phyloP scores from a whole-genome alignment of 2,888 invertebrate genomes.

The Drymonia ruficornis region DNA sequence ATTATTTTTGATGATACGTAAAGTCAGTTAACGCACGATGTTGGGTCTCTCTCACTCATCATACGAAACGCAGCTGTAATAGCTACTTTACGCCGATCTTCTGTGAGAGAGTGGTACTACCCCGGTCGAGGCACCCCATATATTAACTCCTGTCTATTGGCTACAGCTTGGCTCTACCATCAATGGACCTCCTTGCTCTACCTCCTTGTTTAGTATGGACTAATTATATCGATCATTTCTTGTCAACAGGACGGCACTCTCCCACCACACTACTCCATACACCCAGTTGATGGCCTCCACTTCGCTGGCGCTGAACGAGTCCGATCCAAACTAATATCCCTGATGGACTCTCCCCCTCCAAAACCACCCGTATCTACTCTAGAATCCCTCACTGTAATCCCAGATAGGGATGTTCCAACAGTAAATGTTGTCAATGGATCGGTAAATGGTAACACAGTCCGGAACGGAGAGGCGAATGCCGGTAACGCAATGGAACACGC shows the following conservation, averaged over 20 bases:
- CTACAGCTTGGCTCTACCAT: no score
- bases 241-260: conserved; percentile 54
- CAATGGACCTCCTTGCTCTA: no score
- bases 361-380: conserved; percentile 22
- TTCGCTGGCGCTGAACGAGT: conserved; percentile 77
- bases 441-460: conserved; percentile 5
- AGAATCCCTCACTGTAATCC: conserved; percentile 47
- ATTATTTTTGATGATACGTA: no score
- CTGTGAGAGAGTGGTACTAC: no score
- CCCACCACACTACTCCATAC: conserved; percentile 65
- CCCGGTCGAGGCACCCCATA: no score
- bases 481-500: conserved; percentile 24
- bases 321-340: conserved; percentile 53
- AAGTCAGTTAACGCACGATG: no score
- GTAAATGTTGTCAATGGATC: conserved; percentile 8
- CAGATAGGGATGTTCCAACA: conserved; percentile 34
- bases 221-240: neutral
- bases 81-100: no score
- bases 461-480: conserved; percentile 10
- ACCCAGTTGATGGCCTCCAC: conserved; percentile 69
- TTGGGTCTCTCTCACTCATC: no score
- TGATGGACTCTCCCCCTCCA: conserved; percentile 41
- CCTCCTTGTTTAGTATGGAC: no score
- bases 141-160: no score
- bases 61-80: no score